Percentiles rank a stretch among this genome's conserved stretches.
Conservation (phyloP, 2,113 vertebrate genomes). For the Ornithorhynchus anatinus region DNA sequence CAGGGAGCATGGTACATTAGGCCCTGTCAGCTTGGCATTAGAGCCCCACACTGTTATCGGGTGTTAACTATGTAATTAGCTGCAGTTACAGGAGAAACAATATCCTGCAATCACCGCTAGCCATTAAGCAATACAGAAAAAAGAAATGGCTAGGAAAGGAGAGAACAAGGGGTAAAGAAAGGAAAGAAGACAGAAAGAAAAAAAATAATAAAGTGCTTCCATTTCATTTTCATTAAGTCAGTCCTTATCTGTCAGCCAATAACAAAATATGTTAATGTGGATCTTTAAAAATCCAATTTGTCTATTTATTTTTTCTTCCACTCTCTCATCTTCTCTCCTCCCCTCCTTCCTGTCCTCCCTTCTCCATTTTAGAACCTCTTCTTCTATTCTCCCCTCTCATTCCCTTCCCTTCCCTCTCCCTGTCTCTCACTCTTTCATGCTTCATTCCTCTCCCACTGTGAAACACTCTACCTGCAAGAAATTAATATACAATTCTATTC, state of each 20-base stretch:
- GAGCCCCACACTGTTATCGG: too few relatives aligned
- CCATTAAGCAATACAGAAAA: too few relatives aligned
- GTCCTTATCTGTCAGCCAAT: neutral
- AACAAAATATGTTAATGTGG: neutral
- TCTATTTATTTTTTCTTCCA: too few relatives aligned
- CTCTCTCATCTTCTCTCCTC: neutral
- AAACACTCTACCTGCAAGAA: too few relatives aligned
- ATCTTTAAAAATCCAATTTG: neutral
- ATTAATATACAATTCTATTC: too few relatives aligned
- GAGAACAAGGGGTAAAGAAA: too few relatives aligned
- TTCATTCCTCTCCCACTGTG: too few relatives aligned
- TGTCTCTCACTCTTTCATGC: too few relatives aligned
- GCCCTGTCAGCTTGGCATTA: too few relatives aligned
- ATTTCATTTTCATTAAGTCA: neutral
- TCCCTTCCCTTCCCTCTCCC: too few relatives aligned
- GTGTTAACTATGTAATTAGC: neutral
- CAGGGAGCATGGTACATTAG: fast-evolving
- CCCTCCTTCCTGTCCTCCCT: neutral
- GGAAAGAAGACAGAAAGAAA: neutral
- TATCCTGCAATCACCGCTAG: neutral
- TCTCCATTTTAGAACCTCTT: neutral
- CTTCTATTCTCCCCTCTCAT: neutral
- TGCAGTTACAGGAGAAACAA: neutral
- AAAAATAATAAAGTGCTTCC: neutral
- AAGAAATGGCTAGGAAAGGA: too few relatives aligned